Conservation (phyloP, 2,113 vertebrate genomes). For the Malurus cyaneus region DNA sequence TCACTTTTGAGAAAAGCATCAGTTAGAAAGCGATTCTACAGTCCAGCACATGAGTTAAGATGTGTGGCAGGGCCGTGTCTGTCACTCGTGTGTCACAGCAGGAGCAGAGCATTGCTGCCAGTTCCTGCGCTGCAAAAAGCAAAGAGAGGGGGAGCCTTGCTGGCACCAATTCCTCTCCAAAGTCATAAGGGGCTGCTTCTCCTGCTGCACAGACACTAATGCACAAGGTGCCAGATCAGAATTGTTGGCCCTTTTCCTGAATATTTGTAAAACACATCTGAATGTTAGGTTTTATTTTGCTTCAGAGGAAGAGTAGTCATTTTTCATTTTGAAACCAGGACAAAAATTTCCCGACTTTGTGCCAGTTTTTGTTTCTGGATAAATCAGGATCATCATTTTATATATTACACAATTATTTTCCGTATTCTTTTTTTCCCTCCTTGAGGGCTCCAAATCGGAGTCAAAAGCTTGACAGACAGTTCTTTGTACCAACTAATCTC, state of each 20-base stretch:
- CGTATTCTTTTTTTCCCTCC: neutral
- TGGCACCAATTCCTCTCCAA: neutral
- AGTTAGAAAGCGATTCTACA: neutral
- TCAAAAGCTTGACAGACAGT: neutral
- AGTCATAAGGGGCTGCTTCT: neutral
- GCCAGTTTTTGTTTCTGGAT: neutral
- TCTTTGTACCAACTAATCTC: neutral
- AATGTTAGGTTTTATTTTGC: neutral
- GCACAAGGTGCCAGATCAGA: neutral
- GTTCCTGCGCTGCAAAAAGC: neutral
- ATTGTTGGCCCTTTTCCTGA: neutral
- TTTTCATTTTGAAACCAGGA: neutral
- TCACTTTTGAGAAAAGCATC: neutral
- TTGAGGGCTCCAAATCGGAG: neutral
- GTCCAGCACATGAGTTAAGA: neutral
- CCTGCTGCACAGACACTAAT: neutral
- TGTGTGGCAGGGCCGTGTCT: neutral
- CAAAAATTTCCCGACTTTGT: neutral
- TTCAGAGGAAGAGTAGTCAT: neutral
- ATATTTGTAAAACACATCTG: neutral
- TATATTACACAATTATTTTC: neutral
- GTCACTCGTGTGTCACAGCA: neutral
- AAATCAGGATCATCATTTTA: neutral
- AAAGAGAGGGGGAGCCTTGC: neutral
- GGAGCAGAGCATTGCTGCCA: neutral